phyloP scores from a whole-genome alignment of 2,113 vertebrate species.

The Athene noctua region DNA sequence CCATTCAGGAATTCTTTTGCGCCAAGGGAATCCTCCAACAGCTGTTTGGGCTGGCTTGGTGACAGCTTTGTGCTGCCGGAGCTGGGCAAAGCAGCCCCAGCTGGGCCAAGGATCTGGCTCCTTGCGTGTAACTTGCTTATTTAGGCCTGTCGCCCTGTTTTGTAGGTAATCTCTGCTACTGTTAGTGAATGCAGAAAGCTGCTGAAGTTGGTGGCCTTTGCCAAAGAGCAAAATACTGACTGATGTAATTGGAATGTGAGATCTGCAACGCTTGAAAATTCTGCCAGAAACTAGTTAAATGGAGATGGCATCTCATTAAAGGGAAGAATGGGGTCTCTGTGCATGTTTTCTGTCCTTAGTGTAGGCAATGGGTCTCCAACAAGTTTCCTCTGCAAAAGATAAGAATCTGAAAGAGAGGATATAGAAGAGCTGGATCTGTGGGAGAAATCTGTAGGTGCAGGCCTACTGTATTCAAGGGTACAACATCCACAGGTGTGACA shows the following conservation, averaged over 20 bases:
- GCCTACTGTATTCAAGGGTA: neutral
- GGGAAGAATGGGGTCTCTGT: constrained; percentile 58
- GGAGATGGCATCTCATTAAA: constrained; percentile 61
- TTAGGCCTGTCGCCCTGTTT: constrained; percentile 51
- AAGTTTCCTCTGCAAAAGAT: neutral
- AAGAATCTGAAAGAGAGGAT: neutral
- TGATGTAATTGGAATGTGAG: constrained; percentile 61
- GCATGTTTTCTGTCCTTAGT: neutral
- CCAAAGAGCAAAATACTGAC: constrained; percentile 47
- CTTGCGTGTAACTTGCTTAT: constrained; percentile 43
- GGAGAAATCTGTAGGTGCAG: neutral
- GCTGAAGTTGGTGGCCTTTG: constrained; percentile 20
- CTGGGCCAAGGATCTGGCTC: constrained; percentile 55
- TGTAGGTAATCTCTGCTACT: constrained; percentile 45
- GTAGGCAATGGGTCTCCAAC: neutral
- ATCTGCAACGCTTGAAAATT: constrained; percentile 49
- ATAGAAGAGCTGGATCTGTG: neutral
- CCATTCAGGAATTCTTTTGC: constrained; percentile 69
- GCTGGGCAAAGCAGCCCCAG: constrained; percentile 53
- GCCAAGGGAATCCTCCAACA: constrained; percentile 69
- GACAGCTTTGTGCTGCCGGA: constrained; percentile 63
- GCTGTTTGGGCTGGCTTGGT: constrained; percentile 67
- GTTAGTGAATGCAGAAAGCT: constrained; percentile 35
- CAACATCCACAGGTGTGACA: neutral
- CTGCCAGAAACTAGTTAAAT: constrained; percentile 51